Evolutionary conservation across 1,140 invertebrate genomes (phyloP).

Genomic region (Palaemon carinicauda): DNA sequence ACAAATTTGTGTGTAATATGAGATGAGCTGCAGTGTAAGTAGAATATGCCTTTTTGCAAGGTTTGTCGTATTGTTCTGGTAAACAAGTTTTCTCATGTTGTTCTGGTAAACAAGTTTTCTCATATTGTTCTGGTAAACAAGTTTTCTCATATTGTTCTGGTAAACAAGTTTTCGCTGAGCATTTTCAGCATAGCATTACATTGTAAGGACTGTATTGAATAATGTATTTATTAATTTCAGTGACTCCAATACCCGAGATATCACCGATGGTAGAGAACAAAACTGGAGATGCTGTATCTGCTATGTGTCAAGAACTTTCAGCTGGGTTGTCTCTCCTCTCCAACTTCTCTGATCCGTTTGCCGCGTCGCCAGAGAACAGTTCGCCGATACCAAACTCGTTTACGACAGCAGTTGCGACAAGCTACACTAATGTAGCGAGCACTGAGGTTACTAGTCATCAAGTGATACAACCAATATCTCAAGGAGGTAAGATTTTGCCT

Average conservation of each 20-base stretch:
- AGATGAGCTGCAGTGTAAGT: no score
- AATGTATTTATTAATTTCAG: slow-evolving; percentile 63
- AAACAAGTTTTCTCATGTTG: no score
- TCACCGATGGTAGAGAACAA: slow-evolving; percentile 69
- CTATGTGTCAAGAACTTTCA: slow-evolving; percentile 87
- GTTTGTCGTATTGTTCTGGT: no score
- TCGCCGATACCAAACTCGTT: slow-evolving; percentile 20
- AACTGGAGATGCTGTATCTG: slow-evolving; percentile 78
- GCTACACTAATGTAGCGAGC: slow-evolving; percentile 14
- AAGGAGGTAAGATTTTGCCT: not conserved
- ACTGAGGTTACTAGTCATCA: slow-evolving; percentile 28
- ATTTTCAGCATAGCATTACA: not conserved
- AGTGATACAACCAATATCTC: slow-evolving; percentile 13
- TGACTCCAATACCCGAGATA: slow-evolving; percentile 83
- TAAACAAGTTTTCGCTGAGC: not conserved
- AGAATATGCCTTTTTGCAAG: no score
- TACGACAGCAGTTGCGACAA: slow-evolving; percentile 25
- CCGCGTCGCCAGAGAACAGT: slow-evolving; percentile 48
- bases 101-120: no score
- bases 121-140: no score
- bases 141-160: no score
- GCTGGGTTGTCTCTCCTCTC: slow-evolving; percentile 82
- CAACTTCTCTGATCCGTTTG: slow-evolving; percentile 73
- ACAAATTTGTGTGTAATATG: no score
- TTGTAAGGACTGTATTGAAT: not conserved